Percentiles rank a stretch among this genome's conserved stretches.
phyloP scores from a whole-genome alignment of 2,888 invertebrate species.

The Drosophila nr. medialis region DNA sequence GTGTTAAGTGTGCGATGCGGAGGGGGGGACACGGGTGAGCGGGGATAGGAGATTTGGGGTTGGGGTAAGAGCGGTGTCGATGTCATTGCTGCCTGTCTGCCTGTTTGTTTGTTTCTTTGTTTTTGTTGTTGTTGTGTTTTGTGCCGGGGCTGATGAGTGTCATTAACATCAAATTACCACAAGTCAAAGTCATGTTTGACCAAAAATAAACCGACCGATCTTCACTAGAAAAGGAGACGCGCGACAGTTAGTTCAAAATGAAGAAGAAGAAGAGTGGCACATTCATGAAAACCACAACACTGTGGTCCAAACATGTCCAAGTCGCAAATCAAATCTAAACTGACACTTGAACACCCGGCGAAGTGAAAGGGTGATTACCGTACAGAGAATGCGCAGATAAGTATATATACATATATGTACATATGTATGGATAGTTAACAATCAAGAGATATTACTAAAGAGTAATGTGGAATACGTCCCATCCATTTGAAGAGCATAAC shows the following conservation, averaged over 20 bases:
- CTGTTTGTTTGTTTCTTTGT: not conserved
- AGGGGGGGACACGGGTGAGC: not conserved
- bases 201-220: constrained; percentile 32
- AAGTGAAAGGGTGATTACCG: constrained; percentile 19
- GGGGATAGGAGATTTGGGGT: no score
- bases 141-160: constrained; percentile 74
- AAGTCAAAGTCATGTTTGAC: constrained; percentile 78
- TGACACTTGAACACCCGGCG: constrained; percentile 32
- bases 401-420: not conserved
- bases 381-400: not conserved
- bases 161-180: constrained; percentile 83
- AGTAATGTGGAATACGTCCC: no score
- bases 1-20: constrained; percentile 67
- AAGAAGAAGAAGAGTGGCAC: constrained; percentile 6
- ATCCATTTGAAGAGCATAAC: no score
- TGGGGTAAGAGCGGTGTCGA: constrained; percentile 57
- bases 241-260: constrained; percentile 48
- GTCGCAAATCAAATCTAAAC: constrained; percentile 21
- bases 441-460: not conserved
- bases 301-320: constrained; percentile 36
- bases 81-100: constrained; percentile 39
- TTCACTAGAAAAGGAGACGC: constrained; percentile 26
- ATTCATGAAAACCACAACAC: constrained; percentile 32
- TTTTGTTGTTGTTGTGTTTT: constrained; percentile 24
- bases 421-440: not conserved